A percentile compares a stretch with the other conserved stretches of the same genome.
Conservation (phyloP, 2,888 invertebrate species). For the Pantelozetes paolii region DNA sequence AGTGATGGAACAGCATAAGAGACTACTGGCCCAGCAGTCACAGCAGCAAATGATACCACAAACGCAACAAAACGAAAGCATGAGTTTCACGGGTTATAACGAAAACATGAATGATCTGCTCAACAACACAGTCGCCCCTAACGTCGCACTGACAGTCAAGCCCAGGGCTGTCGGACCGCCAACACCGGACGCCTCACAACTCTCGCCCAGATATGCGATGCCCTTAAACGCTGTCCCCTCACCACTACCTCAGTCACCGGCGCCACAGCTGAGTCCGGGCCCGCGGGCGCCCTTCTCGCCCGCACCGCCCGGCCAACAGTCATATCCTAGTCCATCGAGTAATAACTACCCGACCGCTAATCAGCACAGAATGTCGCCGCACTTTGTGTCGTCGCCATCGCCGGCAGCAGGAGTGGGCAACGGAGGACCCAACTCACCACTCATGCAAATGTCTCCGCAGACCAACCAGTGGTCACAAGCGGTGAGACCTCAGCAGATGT, state of each 20-base stretch:
- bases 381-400: slow-evolving; percentile 25
- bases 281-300: slow-evolving; percentile 35
- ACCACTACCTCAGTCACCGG: slow-evolving; percentile 43
- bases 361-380: slow-evolving; percentile 32
- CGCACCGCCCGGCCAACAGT: slow-evolving; percentile 24
- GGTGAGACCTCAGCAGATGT: slow-evolving; percentile 16
- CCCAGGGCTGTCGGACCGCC: slow-evolving; percentile 11
- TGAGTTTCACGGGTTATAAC: slow-evolving; percentile 46
- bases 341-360: slow-evolving; percentile 33
- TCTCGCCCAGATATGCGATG: slow-evolving; percentile 34
- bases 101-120: slow-evolving; percentile 75
- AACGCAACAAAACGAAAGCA: slow-evolving; percentile 39
- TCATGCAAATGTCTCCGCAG: slow-evolving; percentile 26
- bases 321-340: slow-evolving; percentile 33
- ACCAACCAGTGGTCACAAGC: slow-evolving; percentile 30
- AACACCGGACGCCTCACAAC: slow-evolving; percentile 11
- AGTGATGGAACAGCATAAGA: slow-evolving; percentile 46
- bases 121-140: slow-evolving; percentile 67
- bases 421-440: neutral
- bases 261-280: slow-evolving; percentile 39
- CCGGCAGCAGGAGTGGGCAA: no score
- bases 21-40: slow-evolving; percentile 60
- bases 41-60: slow-evolving; percentile 52
- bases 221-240: slow-evolving; percentile 31
- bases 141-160: slow-evolving; percentile 39